phyloP scores from a whole-genome alignment of 2,113 vertebrate species.

The Dipodomys stephensi region DNA sequence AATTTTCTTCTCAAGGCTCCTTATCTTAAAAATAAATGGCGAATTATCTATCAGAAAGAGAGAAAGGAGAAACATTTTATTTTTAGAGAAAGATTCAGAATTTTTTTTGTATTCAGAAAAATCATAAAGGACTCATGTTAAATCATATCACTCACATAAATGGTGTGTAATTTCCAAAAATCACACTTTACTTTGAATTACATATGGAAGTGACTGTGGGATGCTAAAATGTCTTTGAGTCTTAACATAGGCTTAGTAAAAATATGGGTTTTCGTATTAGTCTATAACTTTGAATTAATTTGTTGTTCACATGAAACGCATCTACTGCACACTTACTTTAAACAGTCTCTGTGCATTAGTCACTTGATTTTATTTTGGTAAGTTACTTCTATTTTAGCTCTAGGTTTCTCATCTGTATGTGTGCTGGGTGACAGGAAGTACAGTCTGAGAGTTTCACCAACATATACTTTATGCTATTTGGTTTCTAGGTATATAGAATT shows the following conservation, averaged over 20 bases:
- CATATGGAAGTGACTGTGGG: not conserved
- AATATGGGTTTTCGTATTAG: not conserved
- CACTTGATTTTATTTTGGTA: not conserved
- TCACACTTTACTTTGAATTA: constrained; percentile 37
- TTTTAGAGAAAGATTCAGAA: constrained; percentile 17
- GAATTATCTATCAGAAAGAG: not conserved
- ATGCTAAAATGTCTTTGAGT: constrained; percentile 33
- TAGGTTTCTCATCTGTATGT: not conserved
- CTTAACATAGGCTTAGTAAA: constrained; percentile 18
- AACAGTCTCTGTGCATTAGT: not conserved
- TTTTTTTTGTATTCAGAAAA: constrained; percentile 27
- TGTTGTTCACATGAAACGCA: not conserved
- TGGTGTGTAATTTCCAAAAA: constrained; percentile 7
- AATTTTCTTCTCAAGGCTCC: not conserved
- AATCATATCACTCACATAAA: not conserved
- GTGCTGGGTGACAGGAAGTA: not conserved
- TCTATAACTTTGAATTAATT: not conserved
- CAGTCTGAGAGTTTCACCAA: not conserved
- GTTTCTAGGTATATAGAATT: not conserved
- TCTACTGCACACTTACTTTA: not conserved
- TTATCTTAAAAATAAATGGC: not conserved
- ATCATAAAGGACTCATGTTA: not conserved
- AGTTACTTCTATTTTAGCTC: not conserved
- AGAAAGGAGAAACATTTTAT: not conserved
- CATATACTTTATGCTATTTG: not conserved